Evolutionary conservation across 2,888 invertebrate species (phyloP), one percentile per base, ranked within the genome.

Genomic region (Eurois occulta): DNA sequence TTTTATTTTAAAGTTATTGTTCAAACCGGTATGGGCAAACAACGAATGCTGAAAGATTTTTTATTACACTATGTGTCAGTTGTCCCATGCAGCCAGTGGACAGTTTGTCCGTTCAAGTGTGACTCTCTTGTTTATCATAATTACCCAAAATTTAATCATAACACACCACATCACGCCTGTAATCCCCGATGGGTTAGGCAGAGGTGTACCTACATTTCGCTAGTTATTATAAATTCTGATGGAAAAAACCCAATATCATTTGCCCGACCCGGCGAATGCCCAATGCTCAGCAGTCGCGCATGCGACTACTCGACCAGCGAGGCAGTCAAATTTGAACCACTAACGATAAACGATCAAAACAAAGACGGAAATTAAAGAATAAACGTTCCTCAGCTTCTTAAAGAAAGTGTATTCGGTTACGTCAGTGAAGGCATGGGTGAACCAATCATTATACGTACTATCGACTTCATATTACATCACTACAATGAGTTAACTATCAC

Each of bases 391-490:
- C 52, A 46, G 28, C 21, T n/a, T 46, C 65, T 24, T 46, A 68
- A 52, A 79, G 80, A 81, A 81, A 80, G 73, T 64, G 67, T 28
- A 28, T 55, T 73, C 11, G 5, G 64, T 82, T 81, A 68, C 75
- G 21, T 81, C 35, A 69, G 4, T 38, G 13, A 41, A 28, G 21
- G 62, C 64, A 35, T 60, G 35, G n/a, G 48, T 66, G 52, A 60
- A 60, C 32, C 35, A 55, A 70, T 66, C 58, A 68, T 77, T 48
- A 67, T 46, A 73, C 41, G 13, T 55, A 65, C 79, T 68, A 70
- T 66, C 46, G 58, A 82, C 82, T 81, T 85, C 64, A 64, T 38
- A 67, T 85, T 85, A 75, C 68, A 52, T 71, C 67, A 82, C 41
- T 43, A 43, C 7, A 46, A 43, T 24, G 38, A 70, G 52, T 48